Evolutionary conservation across 1,140 invertebrate species (phyloP).

Genomic region (Eulimnadia texana): DNA sequence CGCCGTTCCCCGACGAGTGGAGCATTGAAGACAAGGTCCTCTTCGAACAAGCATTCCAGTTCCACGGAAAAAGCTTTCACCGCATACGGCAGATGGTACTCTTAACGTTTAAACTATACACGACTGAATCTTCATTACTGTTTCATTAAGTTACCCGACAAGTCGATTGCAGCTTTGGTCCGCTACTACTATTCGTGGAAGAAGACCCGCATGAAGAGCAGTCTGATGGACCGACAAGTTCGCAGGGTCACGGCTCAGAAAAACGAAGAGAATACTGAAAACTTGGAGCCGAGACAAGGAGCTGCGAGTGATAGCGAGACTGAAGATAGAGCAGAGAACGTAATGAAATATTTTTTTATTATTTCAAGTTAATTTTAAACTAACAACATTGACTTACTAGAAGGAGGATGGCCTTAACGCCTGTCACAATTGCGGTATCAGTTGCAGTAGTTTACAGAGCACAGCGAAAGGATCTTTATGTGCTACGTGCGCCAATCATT

Average conservation of each 20-base stretch:
- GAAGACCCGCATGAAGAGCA: slow-evolving; percentile 78
- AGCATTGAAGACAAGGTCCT: slow-evolving; percentile 94
- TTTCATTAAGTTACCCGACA: slow-evolving; percentile 70
- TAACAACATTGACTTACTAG: not conserved
- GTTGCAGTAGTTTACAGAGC: slow-evolving; percentile 38
- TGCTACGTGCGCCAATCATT: slow-evolving; percentile 61
- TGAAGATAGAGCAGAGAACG: slow-evolving; percentile 60
- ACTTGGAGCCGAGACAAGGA: slow-evolving; percentile 45
- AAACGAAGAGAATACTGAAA: slow-evolving; percentile 56
- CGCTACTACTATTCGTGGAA: slow-evolving; percentile 99
- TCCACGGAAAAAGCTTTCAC: slow-evolving; percentile 96
- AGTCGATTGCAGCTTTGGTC: slow-evolving; percentile 86
- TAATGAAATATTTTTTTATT: slow-evolving; percentile 34
- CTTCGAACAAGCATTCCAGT: slow-evolving; percentile 96
- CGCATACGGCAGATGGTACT: slow-evolving; percentile 88
- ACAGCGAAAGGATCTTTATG: slow-evolving; percentile 60
- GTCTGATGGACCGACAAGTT: slow-evolving; percentile 81
- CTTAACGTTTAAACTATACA: not conserved
- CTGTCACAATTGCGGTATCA: slow-evolving; percentile 61
- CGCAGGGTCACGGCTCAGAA: slow-evolving; percentile 42
- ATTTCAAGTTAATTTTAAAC: slow-evolving; percentile 11
- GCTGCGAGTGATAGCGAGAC: slow-evolving; percentile 30
- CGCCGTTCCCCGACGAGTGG: slow-evolving; percentile 96
- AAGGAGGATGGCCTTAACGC: no score
- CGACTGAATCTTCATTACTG: not conserved